Percentiles rank a stretch among this genome's conserved stretches.
Evolutionary conservation across 1,140 invertebrate species (phyloP).

Genomic region (Magallana angulata): DNA sequence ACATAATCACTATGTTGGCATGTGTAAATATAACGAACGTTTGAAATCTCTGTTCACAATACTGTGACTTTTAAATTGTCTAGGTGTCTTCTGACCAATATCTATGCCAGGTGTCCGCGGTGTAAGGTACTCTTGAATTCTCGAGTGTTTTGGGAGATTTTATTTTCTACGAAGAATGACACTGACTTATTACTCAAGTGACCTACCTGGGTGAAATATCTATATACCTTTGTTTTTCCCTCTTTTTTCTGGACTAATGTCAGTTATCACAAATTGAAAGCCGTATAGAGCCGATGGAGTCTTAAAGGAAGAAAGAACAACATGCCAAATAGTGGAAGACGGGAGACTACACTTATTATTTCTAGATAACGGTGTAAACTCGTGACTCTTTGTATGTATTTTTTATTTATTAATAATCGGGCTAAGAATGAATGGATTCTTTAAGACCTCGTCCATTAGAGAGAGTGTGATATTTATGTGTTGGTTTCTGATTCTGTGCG

Average conservation of each 20-base stretch:
- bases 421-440: constrained; percentile 30
- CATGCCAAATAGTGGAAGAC: constrained; percentile 13
- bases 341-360: not conserved
- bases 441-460: constrained; percentile 8
- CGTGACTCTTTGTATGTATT: not conserved
- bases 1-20: constrained; percentile 3
- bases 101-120: constrained; percentile 19
- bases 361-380: not conserved
- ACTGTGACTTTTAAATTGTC: constrained; percentile 24
- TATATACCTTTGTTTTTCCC: not conserved
- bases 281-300: not conserved
- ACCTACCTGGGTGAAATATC: constrained; percentile 9
- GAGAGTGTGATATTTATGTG: constrained; percentile 14
- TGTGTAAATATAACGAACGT: constrained; percentile 18
- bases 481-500: constrained; percentile 6
- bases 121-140: not conserved
- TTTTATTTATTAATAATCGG: constrained; percentile 19
- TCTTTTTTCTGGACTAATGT: not conserved
- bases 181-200: constrained; percentile 21
- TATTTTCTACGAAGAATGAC: constrained; percentile 19
- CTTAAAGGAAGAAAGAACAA: not conserved
- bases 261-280: not conserved
- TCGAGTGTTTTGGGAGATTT: constrained; percentile 16
- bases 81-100: constrained; percentile 14
- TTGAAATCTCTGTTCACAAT: constrained; percentile 21